phyloP scores from a whole-genome alignment of 2,888 invertebrate species.

The Enchytraeus crypticus region DNA sequence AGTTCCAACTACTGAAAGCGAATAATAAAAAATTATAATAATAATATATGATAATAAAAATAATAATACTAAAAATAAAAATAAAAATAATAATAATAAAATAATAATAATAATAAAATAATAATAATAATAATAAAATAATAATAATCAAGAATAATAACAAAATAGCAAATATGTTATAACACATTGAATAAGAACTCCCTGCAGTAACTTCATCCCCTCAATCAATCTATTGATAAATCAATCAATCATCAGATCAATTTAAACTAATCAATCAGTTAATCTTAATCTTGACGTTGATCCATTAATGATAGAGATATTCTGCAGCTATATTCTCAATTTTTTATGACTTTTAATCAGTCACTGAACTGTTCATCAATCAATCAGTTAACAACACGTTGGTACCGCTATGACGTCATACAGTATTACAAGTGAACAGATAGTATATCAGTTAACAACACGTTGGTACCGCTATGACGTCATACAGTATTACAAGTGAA shows the following conservation, averaged over 20 bases:
- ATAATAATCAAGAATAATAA: background rate
- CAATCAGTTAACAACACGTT: no score
- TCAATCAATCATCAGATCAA: background rate
- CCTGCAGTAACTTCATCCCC: background rate
- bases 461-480: no score
- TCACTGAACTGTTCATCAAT: no score
- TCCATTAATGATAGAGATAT: no score
- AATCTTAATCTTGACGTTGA: background rate
- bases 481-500: no score
- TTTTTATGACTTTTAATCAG: no score
- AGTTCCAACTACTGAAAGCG: background rate
- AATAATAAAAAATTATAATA: background rate
- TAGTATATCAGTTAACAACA: no score
- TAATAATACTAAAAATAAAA: background rate
- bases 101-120: background rate
- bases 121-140: no score
- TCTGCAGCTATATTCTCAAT: no score
- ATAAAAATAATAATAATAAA: background rate
- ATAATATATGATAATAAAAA: background rate
- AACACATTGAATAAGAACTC: background rate
- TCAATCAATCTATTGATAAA: no score
- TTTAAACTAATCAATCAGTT: background rate
- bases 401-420: no score
- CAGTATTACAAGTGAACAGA: no score
- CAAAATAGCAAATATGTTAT: background rate